Percentiles rank a stretch among this genome's conserved stretches.
Conservation (phyloP, 1,140 invertebrate species). For the Orius insidiosus region DNA sequence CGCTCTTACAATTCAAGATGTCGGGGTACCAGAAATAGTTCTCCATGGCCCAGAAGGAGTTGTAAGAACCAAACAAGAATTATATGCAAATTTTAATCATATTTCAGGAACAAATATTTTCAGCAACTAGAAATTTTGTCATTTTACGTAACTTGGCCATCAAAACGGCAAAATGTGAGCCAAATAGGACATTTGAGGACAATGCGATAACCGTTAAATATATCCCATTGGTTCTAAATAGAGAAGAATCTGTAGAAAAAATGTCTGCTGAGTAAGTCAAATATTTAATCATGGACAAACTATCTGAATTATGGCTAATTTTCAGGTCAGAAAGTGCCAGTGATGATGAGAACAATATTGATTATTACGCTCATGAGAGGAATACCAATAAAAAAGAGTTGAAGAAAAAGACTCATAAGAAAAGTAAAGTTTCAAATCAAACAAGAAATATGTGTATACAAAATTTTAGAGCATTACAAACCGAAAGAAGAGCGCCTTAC, state of each 20-base stretch:
- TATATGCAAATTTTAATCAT: too few relatives aligned
- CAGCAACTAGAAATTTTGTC: constrained; percentile 51
- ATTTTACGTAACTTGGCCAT: constrained; percentile 49
- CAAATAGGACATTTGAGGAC: constrained; percentile 39
- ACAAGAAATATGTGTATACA: too few relatives aligned
- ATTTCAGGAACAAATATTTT: constrained; percentile 43
- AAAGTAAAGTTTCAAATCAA: constrained; percentile 1
- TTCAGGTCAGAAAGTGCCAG: background rate
- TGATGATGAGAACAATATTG: constrained; percentile 25
- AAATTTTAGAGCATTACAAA: too few relatives aligned
- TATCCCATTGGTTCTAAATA: constrained; percentile 28
- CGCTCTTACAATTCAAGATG: constrained; percentile 66
- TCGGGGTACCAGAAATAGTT: constrained; percentile 57
- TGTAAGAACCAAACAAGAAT: constrained; percentile 26
- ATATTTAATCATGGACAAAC: too few relatives aligned
- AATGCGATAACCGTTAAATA: constrained; percentile 50
- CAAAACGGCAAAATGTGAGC: constrained; percentile 31
- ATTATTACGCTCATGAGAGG: constrained; percentile 38
- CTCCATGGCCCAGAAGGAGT: constrained; percentile 65
- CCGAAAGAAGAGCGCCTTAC: too few relatives aligned
- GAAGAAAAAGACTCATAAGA: constrained; percentile 11
- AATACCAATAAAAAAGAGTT: constrained; percentile 13
- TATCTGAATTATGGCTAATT: too few relatives aligned
- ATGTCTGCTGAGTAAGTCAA: too few relatives aligned
- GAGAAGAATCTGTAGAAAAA: background rate